A percentile compares a stretch with the other conserved stretches of the same genome.
phyloP scores from a whole-genome alignment of 2,113 vertebrate genomes.

The Chaetodon auriga region DNA sequence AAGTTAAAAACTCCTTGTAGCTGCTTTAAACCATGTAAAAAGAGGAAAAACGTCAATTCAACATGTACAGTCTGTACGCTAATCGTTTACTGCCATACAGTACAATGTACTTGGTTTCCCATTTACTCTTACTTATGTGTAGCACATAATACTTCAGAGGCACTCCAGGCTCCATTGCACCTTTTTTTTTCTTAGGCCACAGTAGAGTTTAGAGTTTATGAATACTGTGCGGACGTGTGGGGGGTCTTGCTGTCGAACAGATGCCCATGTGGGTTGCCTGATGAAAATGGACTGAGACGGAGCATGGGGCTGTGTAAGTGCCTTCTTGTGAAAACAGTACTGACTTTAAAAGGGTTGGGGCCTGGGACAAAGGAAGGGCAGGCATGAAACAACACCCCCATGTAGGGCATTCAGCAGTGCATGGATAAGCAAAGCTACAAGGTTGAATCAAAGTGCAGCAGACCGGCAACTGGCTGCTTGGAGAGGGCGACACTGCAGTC shows the following conservation, averaged over 20 bases:
- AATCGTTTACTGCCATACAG: background rate
- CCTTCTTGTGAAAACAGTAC: constrained; percentile 35
- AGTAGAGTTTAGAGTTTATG: background rate
- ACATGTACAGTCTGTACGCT: background rate
- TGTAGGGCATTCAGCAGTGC: constrained; percentile 6
- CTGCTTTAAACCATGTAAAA: background rate
- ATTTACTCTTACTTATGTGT: background rate
- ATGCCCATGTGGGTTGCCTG: background rate
- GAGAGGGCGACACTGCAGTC: background rate
- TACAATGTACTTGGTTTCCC: background rate
- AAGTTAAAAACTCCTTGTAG: no score
- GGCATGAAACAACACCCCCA: constrained; percentile 5
- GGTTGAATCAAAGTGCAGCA: constrained; percentile 48
- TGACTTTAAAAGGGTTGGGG: constrained; percentile 46
- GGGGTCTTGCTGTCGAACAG: background rate
- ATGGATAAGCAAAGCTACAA: constrained; percentile 32
- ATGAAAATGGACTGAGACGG: constrained; percentile 39
- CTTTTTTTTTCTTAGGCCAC: constrained; percentile 1
- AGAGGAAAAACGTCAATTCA: background rate
- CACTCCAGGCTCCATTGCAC: background rate
- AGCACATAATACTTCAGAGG: background rate
- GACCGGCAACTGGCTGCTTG: background rate
- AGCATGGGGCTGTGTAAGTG: constrained; percentile 14
- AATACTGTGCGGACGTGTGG: constrained; percentile 18
- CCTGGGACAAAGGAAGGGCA: constrained; percentile 10